Evolutionary conservation across 2,113 vertebrate species (phyloP).

Genomic region (Meriones unguiculatus): DNA sequence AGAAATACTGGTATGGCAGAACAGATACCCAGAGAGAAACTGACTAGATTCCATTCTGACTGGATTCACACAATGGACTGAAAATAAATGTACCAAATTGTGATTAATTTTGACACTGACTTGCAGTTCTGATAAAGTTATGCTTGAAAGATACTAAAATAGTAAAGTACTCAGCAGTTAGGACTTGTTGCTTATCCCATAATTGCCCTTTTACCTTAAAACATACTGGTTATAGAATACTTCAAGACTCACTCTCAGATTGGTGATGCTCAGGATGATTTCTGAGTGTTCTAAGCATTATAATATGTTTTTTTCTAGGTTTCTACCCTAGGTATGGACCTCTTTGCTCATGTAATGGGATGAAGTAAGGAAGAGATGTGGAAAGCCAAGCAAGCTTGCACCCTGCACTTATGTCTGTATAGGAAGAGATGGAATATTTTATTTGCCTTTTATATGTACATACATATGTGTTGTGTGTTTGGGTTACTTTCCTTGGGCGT

Average conservation of each 20-base stretch:
- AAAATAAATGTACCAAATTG: neutral
- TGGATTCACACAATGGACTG: neutral
- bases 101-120: neutral
- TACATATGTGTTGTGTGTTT: neutral
- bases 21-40: neutral
- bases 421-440: neutral
- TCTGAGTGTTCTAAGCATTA: neutral
- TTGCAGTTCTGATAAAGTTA: neutral
- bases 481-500: neutral
- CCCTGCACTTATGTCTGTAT: neutral
- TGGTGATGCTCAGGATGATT: neutral
- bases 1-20: neutral
- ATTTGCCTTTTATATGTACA: neutral
- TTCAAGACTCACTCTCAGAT: neutral
- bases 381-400: neutral
- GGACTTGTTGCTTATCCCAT: neutral
- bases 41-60: neutral
- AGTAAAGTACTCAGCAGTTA: neutral
- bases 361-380: conserved; percentile 23
- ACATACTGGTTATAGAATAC: neutral
- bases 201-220: neutral
- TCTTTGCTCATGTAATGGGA: neutral
- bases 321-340: neutral
- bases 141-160: neutral
- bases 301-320: conserved; percentile 17